Evolutionary conservation across 2,888 invertebrate species (phyloP).

Genomic region (Flabesymbios commensalis): DNA sequence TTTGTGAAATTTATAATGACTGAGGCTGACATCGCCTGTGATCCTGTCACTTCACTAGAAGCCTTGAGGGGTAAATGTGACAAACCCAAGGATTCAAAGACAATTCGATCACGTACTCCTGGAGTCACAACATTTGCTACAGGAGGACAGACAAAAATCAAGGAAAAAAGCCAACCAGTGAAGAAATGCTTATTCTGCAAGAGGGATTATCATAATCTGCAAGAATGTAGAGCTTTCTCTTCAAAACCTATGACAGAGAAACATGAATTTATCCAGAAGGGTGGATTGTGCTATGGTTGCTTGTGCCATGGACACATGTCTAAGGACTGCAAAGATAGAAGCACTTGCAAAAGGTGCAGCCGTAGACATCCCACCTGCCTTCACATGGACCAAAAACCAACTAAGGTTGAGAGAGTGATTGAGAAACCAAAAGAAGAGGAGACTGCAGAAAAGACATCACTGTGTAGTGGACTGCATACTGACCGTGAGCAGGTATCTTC

Average conservation of each 20-base stretch:
- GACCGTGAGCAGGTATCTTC: slow-evolving; percentile 3
- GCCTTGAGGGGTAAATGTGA: no score
- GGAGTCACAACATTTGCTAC: no score
- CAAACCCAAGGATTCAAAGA: no score
- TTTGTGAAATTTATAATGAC: slow-evolving; percentile 23
- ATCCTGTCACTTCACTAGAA: slow-evolving; percentile 26
- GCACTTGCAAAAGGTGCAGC: slow-evolving; percentile 24
- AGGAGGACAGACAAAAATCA: no score
- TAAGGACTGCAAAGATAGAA: slow-evolving; percentile 24
- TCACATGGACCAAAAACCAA: slow-evolving; percentile 22
- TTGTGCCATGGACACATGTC: slow-evolving; percentile 30
- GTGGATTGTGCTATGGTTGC: slow-evolving; percentile 37
- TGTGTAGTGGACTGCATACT: neutral
- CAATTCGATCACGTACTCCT: no score
- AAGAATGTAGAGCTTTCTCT: neutral
- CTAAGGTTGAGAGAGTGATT: no score
- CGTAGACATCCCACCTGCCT: slow-evolving; percentile 33
- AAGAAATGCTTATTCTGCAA: no score
- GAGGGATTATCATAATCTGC: no score
- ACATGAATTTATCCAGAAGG: slow-evolving; percentile 13
- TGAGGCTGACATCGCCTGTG: slow-evolving; percentile 31
- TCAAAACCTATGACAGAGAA: neutral
- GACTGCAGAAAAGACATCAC: neutral
- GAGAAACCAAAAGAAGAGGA: neutral
- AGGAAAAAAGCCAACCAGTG: no score